Evolutionary conservation across 2,888 invertebrate genomes (phyloP), one percentile per base, ranked within the genome.

Genomic region (Globia sparganii): DNA sequence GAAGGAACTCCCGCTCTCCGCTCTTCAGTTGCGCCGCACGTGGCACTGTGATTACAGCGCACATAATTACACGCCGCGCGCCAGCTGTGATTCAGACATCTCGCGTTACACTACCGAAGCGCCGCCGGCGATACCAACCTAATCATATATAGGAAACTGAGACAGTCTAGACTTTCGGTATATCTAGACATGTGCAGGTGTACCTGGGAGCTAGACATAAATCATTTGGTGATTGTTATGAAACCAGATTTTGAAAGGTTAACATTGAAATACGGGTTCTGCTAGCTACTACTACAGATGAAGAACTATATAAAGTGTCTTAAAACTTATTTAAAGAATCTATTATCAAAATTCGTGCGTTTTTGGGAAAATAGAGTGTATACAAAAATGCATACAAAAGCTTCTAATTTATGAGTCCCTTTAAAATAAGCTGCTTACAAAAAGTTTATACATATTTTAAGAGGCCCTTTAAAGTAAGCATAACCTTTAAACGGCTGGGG

Each of bases 71-170:
- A 53, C 77, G 43, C 43, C 13, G 56, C 73, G 46, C 77, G 43
- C 43, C 13, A 49, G 21, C 62, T 46, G 40, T 76, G 72, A 84
- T 77, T 62, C 78, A 81, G 78, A 77, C 68, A 72, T 74, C 77
- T 62, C 72, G 21, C 68, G 78, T 72, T 65, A 71, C 61, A 65
- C 68, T 58, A 46, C 71, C 59, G 71, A 74, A 71, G 66, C 72
- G 78, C 87, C 83, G 77, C 68, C 78, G 88, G 78, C 88, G 49
- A 56, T 61, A 18, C n/a, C n/a, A 4, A n/a, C 18, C 73, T 84
- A 78, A 59, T 77, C 69, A 84, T 49, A 84, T 49, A 78, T 76
- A 81, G 79, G 75, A 76, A 75, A 70, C 83, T 71, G 9, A 13
- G 49, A 0, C 1, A 1, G 78, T 70, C 69, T 67, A 77, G 70